A percentile compares a stretch with the other conserved stretches of the same genome.
phyloP scores from a whole-genome alignment of 2,888 invertebrate genomes.

The Machimus atricapillus region DNA sequence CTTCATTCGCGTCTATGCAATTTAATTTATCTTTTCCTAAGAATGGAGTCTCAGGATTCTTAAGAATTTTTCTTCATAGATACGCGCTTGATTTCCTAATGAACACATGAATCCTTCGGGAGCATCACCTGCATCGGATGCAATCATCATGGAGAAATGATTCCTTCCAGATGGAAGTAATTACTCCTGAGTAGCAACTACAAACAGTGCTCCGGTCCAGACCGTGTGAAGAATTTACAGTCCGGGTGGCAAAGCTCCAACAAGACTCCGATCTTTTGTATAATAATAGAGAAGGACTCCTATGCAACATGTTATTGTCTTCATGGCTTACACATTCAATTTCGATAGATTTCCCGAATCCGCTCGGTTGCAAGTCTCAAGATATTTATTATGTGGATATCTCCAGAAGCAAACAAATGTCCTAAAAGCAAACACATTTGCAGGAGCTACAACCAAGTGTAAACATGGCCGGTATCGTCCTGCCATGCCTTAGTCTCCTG shows the following conservation, averaged over 20 bases:
- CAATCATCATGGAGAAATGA: constrained; percentile 2
- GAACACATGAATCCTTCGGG: background rate
- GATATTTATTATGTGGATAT: constrained; percentile 39
- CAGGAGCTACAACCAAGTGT: constrained; percentile 34
- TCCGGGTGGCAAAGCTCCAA: background rate
- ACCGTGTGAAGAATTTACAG: constrained; percentile 25
- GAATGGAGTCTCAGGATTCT: background rate
- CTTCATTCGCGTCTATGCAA: background rate
- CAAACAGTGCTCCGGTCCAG: background rate
- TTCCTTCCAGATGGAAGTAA: constrained; percentile 11
- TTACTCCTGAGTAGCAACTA: constrained; percentile 24
- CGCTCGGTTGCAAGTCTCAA: background rate
- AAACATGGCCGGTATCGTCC: background rate
- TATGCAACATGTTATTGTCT: constrained; percentile 35
- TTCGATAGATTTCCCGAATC: constrained; percentile 35
- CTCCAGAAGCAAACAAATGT: constrained; percentile 37
- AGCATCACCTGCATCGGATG: constrained; percentile 11
- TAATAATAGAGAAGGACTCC: background rate
- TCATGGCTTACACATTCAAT: constrained; percentile 33
- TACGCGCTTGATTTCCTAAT: background rate
- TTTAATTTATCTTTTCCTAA: background rate
- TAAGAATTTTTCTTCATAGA: background rate
- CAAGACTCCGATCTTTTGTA: background rate
- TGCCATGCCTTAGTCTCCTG: background rate
- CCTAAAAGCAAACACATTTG: constrained; percentile 37